Evolutionary conservation across 1,140 invertebrate genomes (phyloP).

Genomic region (Drosophila navojoa): DNA sequence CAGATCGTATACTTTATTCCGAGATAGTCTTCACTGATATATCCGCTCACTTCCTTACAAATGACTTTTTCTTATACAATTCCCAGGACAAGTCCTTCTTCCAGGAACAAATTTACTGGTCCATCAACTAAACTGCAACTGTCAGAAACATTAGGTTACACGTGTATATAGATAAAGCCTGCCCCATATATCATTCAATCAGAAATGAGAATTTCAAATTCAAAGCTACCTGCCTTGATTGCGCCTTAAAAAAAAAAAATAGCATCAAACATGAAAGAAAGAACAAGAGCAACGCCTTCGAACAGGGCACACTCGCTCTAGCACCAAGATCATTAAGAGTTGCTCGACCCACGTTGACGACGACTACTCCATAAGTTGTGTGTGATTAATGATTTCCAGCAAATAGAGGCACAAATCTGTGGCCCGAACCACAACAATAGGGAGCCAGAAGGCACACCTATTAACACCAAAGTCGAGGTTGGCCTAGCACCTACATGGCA

Average conservation of each 20-base stretch:
- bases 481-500: slow-evolving; percentile 49
- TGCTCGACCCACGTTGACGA: slow-evolving; percentile 41
- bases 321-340: slow-evolving; percentile 55
- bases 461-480: slow-evolving; percentile 62
- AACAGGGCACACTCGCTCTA: slow-evolving; percentile 24
- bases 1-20: too few species aligned
- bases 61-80: neutral
- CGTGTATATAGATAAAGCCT: slow-evolving; percentile 48
- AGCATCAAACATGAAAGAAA: neutral
- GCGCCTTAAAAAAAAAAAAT: neutral
- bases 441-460: slow-evolving; percentile 63
- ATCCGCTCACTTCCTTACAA: too few species aligned
- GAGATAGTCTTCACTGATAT: too few species aligned
- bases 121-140: slow-evolving; percentile 27
- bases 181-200: slow-evolving; percentile 60
- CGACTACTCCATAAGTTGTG: slow-evolving; percentile 35
- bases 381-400: slow-evolving; percentile 71
- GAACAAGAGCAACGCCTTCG: slow-evolving; percentile 38
- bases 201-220: slow-evolving; percentile 46
- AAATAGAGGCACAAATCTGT: slow-evolving; percentile 65
- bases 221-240: slow-evolving; percentile 57
- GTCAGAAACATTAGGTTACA: slow-evolving; percentile 54
- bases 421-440: slow-evolving; percentile 65
- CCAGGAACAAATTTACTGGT: slow-evolving; percentile 28
- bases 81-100: slow-evolving; percentile 9